Conservation (phyloP, 2,888 invertebrate species). For the Cheiracanthium punctorium region DNA sequence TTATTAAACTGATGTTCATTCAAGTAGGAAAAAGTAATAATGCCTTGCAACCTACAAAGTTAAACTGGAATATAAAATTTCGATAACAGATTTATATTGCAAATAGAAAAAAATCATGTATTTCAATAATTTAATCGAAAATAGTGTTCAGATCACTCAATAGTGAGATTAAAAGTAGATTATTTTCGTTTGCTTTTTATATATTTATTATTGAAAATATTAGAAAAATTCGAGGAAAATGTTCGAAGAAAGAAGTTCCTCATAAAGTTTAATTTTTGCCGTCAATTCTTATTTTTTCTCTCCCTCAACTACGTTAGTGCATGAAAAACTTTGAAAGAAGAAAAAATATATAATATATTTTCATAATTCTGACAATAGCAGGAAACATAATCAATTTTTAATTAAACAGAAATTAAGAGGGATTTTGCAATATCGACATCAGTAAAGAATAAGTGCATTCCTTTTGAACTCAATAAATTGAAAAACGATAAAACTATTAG, state of each 20-base stretch:
- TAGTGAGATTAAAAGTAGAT: not conserved
- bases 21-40: too few relatives aligned
- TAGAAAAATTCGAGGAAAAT: not conserved
- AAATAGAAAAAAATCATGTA: not conserved
- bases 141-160: not conserved
- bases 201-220: not conserved
- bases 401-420: conserved; percentile 69
- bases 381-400: conserved; percentile 65
- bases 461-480: conserved; percentile 54
- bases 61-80: not conserved
- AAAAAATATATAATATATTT: conserved; percentile 54
- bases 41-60: not conserved
- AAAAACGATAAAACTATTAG: conserved; percentile 69
- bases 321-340: conserved; percentile 11
- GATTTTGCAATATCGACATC: conserved; percentile 57
- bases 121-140: not conserved
- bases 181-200: not conserved
- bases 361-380: conserved; percentile 68
- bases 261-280: not conserved
- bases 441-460: conserved; percentile 56
- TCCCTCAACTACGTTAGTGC: not conserved
- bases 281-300: not conserved
- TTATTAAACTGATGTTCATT: too few relatives aligned
- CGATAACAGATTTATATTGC: not conserved
- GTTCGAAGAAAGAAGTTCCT: not conserved